A percentile compares a stretch with the other conserved stretches of the same genome.
These are phyloP conservation scores for Hippocampus comes DNA, from an alignment of 2,113 vertebrate species.

Conservation along the genomic window DNA sequence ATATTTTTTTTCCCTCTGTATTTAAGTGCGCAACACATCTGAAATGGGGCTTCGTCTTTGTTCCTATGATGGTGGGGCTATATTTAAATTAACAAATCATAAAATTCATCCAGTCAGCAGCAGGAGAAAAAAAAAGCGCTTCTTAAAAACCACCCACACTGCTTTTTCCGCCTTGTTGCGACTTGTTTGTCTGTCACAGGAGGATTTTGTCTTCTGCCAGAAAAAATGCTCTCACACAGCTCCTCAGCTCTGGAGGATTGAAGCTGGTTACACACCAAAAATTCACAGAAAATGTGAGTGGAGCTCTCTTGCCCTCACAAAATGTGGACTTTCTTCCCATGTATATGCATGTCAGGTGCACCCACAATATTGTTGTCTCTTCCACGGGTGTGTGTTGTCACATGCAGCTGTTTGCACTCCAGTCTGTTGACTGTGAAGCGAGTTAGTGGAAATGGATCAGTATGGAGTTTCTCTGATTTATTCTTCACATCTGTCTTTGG, in stretches of 20 bases:
- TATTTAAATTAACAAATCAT: constrained; percentile 56
- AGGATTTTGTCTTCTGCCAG: constrained; percentile 57
- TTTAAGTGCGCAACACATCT: constrained; percentile 24
- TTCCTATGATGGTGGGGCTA: constrained; percentile 30
- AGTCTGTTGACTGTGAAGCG: constrained; percentile 47
- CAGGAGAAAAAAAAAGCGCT: constrained; percentile 41
- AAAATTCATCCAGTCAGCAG: constrained; percentile 64
- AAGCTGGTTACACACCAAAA: constrained; percentile 43
- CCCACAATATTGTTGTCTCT: constrained; percentile 54
- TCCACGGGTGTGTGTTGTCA: constrained; percentile 66
- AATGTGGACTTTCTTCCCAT: constrained; percentile 13
- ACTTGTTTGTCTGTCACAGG: constrained; percentile 64
- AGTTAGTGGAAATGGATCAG: constrained; percentile 52
- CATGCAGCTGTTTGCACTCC: constrained; percentile 73
- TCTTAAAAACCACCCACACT: constrained; percentile 58
- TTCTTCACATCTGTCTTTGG: constrained; percentile 74
- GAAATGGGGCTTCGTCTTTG: constrained; percentile 29
- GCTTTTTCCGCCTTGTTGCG: constrained; percentile 63
- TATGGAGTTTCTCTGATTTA: constrained; percentile 67
- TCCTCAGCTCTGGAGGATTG: constrained; percentile 43
- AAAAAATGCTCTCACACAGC: constrained; percentile 58
- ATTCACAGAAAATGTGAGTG: constrained; percentile 29
- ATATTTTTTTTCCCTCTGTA: constrained; percentile 28
- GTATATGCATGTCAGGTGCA: constrained; percentile 58
- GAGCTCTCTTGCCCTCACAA: constrained; percentile 22